Conservation (phyloP, 2,888 invertebrate species). For the Laothoe populi region DNA sequence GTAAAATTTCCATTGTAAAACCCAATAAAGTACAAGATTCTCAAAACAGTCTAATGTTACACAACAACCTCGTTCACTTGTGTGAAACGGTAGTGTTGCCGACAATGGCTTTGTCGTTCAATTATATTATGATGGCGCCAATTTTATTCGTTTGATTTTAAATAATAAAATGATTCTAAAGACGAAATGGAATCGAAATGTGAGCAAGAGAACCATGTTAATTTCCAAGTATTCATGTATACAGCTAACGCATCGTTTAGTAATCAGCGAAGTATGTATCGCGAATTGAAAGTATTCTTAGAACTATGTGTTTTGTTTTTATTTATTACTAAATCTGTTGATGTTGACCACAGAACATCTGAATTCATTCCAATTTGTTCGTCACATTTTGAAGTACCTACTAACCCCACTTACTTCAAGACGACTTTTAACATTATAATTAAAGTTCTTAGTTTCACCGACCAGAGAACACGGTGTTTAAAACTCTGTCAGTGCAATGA, state of each 20-base stretch:
- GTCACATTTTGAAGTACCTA: background rate
- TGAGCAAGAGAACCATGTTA: constrained; percentile 21
- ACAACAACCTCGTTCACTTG: constrained; percentile 15
- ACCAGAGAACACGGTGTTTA: background rate
- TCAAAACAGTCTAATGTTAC: constrained; percentile 67
- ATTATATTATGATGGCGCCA: constrained; percentile 13
- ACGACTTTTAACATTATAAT: background rate
- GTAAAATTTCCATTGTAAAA: constrained; percentile 75
- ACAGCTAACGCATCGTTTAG: background rate
- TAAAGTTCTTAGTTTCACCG: background rate
- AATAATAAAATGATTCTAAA: background rate
- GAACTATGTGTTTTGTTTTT: background rate
- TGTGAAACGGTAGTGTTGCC: constrained; percentile 8
- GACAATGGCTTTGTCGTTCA: constrained; percentile 12
- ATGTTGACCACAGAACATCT: background rate
- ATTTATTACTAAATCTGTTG: background rate
- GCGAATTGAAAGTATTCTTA: background rate
- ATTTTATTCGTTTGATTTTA: constrained; percentile 5
- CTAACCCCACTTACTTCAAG: background rate
- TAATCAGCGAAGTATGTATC: background rate
- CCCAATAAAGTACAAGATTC: constrained; percentile 74
- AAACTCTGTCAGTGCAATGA: background rate
- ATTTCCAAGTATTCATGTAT: constrained; percentile 1
- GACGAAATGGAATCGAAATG: constrained; percentile 3
- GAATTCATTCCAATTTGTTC: constrained; percentile 11